Evolutionary conservation across 1,140 invertebrate species (phyloP).

Genomic region (Hylaeus volcanicus): DNA sequence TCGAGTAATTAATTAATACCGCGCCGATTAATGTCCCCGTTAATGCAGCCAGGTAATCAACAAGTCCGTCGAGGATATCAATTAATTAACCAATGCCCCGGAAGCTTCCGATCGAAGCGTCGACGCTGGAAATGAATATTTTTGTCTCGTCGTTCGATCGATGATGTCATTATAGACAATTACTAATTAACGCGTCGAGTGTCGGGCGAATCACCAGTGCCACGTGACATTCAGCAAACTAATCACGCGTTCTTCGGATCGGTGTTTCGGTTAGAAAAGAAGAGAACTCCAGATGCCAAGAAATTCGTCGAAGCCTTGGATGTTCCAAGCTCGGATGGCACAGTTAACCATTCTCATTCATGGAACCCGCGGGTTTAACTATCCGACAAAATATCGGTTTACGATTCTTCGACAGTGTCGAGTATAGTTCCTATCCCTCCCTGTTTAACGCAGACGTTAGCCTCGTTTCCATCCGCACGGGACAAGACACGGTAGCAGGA

Average conservation of each 20-base stretch:
- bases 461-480: background rate
- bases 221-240: too few relatives aligned
- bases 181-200: too few relatives aligned
- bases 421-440: constrained; percentile 19
- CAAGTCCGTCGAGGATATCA: constrained; percentile 28
- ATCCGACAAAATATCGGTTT: background rate
- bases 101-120: constrained; percentile 7
- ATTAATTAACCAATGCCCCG: constrained; percentile 34
- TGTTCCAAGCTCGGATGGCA: too few relatives aligned
- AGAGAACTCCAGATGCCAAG: too few relatives aligned
- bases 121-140: constrained; percentile 27
- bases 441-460: constrained; percentile 37
- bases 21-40: constrained; percentile 38
- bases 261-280: too few relatives aligned
- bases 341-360: too few relatives aligned
- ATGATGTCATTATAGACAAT: background rate
- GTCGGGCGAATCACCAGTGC: too few relatives aligned
- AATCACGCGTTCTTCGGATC: too few relatives aligned
- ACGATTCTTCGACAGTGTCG: constrained; percentile 27
- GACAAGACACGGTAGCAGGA: constrained; percentile 4
- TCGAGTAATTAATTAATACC: constrained; percentile 41
- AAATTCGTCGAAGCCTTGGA: too few relatives aligned
- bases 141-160: background rate
- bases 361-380: background rate
- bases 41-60: constrained; percentile 36